A percentile compares a stretch with the other conserved stretches of the same genome.
Evolutionary conservation across 1,140 invertebrate species (phyloP).

Genomic region (Pseudomyrmex flavicornis): DNA sequence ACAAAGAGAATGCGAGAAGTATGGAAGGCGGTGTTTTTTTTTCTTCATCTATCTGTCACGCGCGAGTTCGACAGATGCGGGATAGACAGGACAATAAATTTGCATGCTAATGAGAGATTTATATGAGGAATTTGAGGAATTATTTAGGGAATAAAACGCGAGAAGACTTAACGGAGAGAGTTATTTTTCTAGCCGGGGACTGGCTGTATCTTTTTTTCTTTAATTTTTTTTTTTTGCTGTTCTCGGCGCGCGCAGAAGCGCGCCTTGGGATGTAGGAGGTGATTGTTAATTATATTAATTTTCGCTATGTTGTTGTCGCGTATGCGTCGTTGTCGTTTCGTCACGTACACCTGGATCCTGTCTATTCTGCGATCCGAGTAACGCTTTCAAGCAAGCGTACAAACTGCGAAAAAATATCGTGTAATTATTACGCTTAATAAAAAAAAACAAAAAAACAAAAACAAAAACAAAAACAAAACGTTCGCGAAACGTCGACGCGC

Average conservation of each 20-base stretch:
- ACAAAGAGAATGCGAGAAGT: neutral
- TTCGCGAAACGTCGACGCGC: constrained; percentile 20
- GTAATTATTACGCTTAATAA: neutral
- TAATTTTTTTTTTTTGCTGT: constrained; percentile 65
- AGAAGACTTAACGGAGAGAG: constrained; percentile 45
- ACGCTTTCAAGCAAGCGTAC: neutral
- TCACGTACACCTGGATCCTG: neutral
- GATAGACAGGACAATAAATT: constrained; percentile 47
- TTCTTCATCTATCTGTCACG: neutral
- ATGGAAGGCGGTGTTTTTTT: neutral
- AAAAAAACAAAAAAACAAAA: no score
- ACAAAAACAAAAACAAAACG: no score
- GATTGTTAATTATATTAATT: constrained; percentile 61
- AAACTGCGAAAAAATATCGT: neutral
- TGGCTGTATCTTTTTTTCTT: constrained; percentile 52
- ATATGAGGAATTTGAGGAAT: neutral
- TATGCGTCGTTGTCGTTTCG: neutral
- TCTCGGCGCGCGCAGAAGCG: constrained; percentile 63
- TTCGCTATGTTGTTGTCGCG: constrained; percentile 50
- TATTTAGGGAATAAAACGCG: constrained; percentile 46
- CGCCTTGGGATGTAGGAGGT: constrained; percentile 70
- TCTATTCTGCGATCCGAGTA: constrained; percentile 26
- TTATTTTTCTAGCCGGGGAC: constrained; percentile 71
- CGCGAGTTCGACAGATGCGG: neutral
- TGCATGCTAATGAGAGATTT: constrained; percentile 60